These are phyloP conservation scores for Planococcus citri DNA, from an alignment of 1,140 invertebrate genomes.

Conservation along the genomic window DNA sequence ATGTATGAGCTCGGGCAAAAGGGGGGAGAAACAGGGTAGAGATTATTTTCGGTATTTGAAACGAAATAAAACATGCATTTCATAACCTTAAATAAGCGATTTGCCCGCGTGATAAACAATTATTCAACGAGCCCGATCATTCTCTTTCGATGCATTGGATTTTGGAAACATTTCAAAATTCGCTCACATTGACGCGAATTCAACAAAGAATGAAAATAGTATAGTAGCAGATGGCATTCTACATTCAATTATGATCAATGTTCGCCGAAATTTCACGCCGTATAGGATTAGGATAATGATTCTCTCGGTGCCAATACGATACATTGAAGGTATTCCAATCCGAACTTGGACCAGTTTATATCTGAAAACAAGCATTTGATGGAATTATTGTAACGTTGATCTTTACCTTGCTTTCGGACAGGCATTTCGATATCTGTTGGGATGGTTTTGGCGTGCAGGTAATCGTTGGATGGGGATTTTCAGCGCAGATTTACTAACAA, in stretches of 20 bases:
- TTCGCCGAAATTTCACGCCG: too few species aligned
- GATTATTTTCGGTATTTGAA: neutral
- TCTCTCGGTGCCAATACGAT: too few species aligned
- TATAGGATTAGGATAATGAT: too few species aligned
- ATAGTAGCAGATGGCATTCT: neutral
- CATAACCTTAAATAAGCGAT: neutral
- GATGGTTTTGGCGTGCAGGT: neutral
- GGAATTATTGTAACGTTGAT: neutral
- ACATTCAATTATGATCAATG: neutral
- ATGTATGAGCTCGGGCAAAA: neutral
- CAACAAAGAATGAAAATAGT: neutral
- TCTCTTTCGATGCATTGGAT: neutral
- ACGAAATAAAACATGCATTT: conserved; percentile 4
- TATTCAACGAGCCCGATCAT: too few species aligned
- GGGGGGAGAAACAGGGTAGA: too few species aligned
- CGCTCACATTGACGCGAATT: neutral
- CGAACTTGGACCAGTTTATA: too few species aligned
- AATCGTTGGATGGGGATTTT: neutral
- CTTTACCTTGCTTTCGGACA: conserved; percentile 22
- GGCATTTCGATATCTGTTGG: conserved; percentile 16
- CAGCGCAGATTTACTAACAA: neutral
- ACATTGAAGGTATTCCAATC: too few species aligned
- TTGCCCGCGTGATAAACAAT: neutral
- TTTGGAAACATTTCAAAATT: neutral
- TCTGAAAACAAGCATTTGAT: too few species aligned